Percentiles rank a stretch among this genome's conserved stretches.
phyloP scores from a whole-genome alignment of 2,797 vertebrate genomes.

The Gymnoscopelus microlampas region DNA sequence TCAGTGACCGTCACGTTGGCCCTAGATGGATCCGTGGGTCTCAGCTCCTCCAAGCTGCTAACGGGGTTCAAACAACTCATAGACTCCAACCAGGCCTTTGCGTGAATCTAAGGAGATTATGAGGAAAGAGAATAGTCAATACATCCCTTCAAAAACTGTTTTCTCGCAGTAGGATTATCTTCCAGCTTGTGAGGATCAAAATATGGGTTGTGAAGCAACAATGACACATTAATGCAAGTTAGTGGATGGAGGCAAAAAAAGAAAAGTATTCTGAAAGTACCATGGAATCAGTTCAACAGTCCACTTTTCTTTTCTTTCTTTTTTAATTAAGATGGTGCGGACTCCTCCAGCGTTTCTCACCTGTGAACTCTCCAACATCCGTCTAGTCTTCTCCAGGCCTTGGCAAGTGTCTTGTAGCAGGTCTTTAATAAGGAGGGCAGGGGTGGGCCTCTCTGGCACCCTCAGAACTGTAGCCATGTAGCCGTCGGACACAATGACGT shows the following conservation, averaged over 20 bases:
- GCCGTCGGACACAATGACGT: constrained; percentile 93
- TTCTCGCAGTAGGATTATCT: too few relatives aligned
- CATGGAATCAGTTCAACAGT: too few relatives aligned
- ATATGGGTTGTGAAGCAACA: too few relatives aligned
- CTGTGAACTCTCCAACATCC: constrained; percentile 75
- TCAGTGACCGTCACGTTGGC: constrained; percentile 56
- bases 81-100: constrained; percentile 74
- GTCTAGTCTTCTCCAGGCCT: constrained; percentile 82
- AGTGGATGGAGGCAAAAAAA: too few relatives aligned
- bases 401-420: constrained; percentile 85
- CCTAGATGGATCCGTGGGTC: constrained; percentile 43
- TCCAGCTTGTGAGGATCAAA: too few relatives aligned
- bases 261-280: too few relatives aligned
- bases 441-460: constrained; percentile 75
- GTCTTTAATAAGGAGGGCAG: constrained; percentile 79
- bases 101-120: constrained; percentile 75
- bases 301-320: too few relatives aligned
- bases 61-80: constrained; percentile 83
- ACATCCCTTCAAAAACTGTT: neutral
- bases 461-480: constrained; percentile 92
- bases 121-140: neutral
- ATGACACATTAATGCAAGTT: too few relatives aligned
- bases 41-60: constrained; percentile 76
- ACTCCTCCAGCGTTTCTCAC: constrained; percentile 58
- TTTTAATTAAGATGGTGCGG: too few relatives aligned